phyloP scores from a whole-genome alignment of 2,888 invertebrate species.

The Nymphalis polychloros region DNA sequence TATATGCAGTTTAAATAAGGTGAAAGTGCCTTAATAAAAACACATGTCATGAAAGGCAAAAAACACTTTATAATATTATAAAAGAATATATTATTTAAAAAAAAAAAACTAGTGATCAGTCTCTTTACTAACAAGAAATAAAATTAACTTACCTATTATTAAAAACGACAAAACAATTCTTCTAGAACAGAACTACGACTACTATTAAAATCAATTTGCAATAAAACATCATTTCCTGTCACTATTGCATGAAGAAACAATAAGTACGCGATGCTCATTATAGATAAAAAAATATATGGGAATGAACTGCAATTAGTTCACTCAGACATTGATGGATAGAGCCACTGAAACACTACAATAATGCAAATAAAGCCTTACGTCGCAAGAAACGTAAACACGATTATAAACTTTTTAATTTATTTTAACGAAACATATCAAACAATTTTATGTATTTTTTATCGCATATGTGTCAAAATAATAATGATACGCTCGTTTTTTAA shows the following conservation, averaged over 20 bases:
- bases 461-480: not conserved
- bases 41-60: too few species aligned
- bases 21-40: too few species aligned
- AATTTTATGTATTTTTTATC: not conserved
- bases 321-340: constrained; percentile 63
- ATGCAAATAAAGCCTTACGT: constrained; percentile 45
- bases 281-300: constrained; percentile 42
- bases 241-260: constrained; percentile 27
- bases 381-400: constrained; percentile 22
- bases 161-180: constrained; percentile 3
- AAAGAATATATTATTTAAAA: too few species aligned
- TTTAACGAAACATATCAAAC: not conserved
- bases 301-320: constrained; percentile 57
- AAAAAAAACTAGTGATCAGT: too few species aligned
- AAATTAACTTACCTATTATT: constrained; percentile 1
- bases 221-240: constrained; percentile 20
- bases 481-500: not conserved
- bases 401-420: not conserved
- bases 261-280: constrained; percentile 32
- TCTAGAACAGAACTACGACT: constrained; percentile 4
- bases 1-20: too few species aligned
- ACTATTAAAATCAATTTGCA: constrained; percentile 20
- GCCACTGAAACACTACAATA: constrained; percentile 43
- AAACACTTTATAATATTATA: too few species aligned
- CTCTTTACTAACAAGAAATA: too few species aligned